These are phyloP conservation scores for Yponomeuta cagnagella DNA, from an alignment of 2,888 invertebrate species.

Conservation along the genomic window DNA sequence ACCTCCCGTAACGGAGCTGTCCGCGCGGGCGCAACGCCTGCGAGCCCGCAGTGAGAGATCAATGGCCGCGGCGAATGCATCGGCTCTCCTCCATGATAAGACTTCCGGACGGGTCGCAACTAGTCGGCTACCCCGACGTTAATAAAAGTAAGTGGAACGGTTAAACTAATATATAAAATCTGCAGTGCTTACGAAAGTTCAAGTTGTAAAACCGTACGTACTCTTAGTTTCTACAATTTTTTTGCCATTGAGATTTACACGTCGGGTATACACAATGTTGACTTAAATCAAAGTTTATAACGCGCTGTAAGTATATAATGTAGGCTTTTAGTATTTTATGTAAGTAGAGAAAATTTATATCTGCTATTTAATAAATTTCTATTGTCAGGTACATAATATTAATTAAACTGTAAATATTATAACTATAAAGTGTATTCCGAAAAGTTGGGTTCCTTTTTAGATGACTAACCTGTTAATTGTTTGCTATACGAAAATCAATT, in stretches of 20 bases:
- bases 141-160: too few relatives aligned
- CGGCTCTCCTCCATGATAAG: too few relatives aligned
- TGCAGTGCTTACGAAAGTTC: too few relatives aligned
- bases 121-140: too few relatives aligned
- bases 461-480: constrained; percentile 15
- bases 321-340: constrained; percentile 34
- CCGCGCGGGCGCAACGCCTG: too few relatives aligned
- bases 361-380: constrained; percentile 12
- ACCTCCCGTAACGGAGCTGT: too few relatives aligned
- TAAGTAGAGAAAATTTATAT: constrained; percentile 21
- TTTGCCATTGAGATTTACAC: not conserved
- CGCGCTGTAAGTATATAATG: constrained; percentile 47
- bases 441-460: constrained; percentile 16
- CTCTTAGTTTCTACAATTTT: too few relatives aligned
- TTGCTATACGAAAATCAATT: constrained; percentile 9
- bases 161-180: too few relatives aligned
- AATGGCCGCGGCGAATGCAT: too few relatives aligned
- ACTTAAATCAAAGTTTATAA: constrained; percentile 38
- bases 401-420: constrained; percentile 13
- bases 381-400: not conserved
- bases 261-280: constrained; percentile 33
- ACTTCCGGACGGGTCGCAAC: too few relatives aligned
- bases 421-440: not conserved
- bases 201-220: too few relatives aligned
- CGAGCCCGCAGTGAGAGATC: too few relatives aligned